Percentiles rank a stretch among this genome's conserved stretches.
These are phyloP conservation scores for Sorex maritimensis DNA, from an alignment of 2,797 vertebrate genomes.

Conservation along the genomic window DNA sequence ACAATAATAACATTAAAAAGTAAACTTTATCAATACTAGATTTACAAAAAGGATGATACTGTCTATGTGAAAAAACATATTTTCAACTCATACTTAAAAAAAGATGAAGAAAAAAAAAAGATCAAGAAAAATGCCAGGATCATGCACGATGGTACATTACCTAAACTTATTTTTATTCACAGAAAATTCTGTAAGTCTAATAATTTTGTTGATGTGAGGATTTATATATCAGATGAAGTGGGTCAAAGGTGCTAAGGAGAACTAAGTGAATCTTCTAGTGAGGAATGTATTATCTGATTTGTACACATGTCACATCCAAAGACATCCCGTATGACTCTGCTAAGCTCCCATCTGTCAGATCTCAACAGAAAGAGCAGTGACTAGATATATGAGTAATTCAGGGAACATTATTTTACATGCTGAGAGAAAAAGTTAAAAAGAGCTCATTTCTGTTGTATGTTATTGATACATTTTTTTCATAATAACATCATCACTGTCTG, in stretches of 20 bases:
- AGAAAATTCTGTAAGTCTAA: not conserved
- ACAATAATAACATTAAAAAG: not conserved
- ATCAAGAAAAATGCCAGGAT: not conserved
- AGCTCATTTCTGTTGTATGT: not conserved
- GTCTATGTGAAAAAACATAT: not conserved
- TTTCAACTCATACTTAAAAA: conserved; percentile 11
- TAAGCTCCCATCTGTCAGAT: conserved; percentile 45
- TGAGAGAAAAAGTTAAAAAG: not conserved
- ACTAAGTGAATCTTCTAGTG: not conserved
- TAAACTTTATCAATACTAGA: not conserved
- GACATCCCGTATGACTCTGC: conserved; percentile 23
- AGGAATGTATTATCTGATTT: conserved; percentile 11
- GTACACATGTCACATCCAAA: conserved; percentile 29
- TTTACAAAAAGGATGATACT: not conserved
- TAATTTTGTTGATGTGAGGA: not conserved
- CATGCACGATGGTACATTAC: accelerated
- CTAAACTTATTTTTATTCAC: conserved; percentile 43
- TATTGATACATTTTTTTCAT: not conserved
- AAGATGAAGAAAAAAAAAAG: not conserved
- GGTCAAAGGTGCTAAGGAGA: conserved; percentile 20
- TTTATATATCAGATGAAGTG: not conserved
- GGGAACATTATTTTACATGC: not conserved
- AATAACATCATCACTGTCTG: too few species aligned
- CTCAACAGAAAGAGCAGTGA: conserved; percentile 44
- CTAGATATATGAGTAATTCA: not conserved